Conservation (phyloP, 2,797 vertebrate species). For the Glyptemys insculpta region DNA sequence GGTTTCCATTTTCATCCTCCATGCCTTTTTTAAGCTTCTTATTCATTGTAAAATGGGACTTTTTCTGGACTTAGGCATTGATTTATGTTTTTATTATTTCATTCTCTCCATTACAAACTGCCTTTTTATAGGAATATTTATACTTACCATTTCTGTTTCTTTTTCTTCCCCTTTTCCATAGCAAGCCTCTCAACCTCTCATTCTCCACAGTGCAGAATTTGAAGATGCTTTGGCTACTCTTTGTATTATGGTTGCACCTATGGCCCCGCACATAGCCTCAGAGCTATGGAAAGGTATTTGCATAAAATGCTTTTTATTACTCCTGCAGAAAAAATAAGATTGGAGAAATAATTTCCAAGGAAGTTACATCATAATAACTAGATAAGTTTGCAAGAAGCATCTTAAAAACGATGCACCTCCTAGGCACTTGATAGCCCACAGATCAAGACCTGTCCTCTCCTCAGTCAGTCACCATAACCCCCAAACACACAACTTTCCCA, state of each 20-base stretch:
- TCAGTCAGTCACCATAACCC: background rate
- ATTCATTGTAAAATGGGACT: background rate
- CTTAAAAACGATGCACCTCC: background rate
- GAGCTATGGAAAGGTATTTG: slow-evolving; percentile 96
- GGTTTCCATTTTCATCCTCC: background rate
- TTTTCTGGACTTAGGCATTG: background rate
- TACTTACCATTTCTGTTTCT: slow-evolving; percentile 13
- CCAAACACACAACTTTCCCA: background rate
- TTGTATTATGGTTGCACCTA: slow-evolving; percentile 90
- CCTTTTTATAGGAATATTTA: background rate
- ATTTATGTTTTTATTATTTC: slow-evolving; percentile 15
- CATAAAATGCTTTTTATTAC: background rate
- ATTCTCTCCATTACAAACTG: background rate
- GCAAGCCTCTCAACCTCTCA: slow-evolving; percentile 84
- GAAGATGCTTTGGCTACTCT: slow-evolving; percentile 91
- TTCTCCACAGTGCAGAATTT: slow-evolving; percentile 92
- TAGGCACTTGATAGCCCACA: background rate
- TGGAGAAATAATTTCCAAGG: background rate
- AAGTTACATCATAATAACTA: background rate
- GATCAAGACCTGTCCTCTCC: background rate
- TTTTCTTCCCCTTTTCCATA: slow-evolving; percentile 56
- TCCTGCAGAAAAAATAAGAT: background rate
- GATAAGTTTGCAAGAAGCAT: background rate
- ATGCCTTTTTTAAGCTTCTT: background rate
- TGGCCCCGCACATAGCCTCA: slow-evolving; percentile 94